Conservation (phyloP, 2,888 invertebrate species). For the Amphipyra berbera region DNA sequence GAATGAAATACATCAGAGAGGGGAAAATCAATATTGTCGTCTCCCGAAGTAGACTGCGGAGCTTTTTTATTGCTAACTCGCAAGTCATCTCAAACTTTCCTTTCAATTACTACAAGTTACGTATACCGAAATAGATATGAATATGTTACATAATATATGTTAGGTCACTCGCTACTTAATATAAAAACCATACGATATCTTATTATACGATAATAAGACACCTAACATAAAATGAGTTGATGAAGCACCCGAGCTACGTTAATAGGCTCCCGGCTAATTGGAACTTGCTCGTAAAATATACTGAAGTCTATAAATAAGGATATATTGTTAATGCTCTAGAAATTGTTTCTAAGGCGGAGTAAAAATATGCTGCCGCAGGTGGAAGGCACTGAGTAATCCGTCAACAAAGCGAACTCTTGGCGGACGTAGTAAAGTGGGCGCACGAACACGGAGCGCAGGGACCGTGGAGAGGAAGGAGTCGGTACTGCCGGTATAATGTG, state of each 20-base stretch:
- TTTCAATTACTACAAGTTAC: conserved; percentile 54
- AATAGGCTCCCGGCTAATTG: conserved; percentile 45
- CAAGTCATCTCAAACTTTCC: conserved; percentile 68
- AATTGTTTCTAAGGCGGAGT: conserved; percentile 32
- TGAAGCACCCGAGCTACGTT: conserved; percentile 13
- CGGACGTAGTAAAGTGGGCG: conserved; percentile 30
- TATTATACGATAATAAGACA: conserved; percentile 6
- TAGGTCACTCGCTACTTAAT: conserved; percentile 19
- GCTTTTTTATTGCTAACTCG: conserved; percentile 77
- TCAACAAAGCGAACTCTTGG: conserved; percentile 18
- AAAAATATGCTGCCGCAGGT: conserved; percentile 19
- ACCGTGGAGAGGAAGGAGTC: conserved; percentile 8
- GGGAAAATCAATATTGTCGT: conserved; percentile 86
- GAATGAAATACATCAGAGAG: conserved; percentile 83
- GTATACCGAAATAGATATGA: conserved; percentile 34
- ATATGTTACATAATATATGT: no score
- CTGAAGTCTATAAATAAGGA: conserved; percentile 41
- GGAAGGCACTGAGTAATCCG: conserved; percentile 18
- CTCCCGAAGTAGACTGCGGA: conserved; percentile 75
- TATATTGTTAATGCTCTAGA: conserved; percentile 24
- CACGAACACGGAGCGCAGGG: conserved; percentile 8
- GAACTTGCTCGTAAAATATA: conserved; percentile 38
- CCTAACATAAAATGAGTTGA: conserved; percentile 29
- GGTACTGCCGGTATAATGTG: neutral
- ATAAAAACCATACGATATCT: neutral